Base-by-base conservation (phyloP, 2,797 vertebrate genomes). In the Ficedula albicollis region DNA sequence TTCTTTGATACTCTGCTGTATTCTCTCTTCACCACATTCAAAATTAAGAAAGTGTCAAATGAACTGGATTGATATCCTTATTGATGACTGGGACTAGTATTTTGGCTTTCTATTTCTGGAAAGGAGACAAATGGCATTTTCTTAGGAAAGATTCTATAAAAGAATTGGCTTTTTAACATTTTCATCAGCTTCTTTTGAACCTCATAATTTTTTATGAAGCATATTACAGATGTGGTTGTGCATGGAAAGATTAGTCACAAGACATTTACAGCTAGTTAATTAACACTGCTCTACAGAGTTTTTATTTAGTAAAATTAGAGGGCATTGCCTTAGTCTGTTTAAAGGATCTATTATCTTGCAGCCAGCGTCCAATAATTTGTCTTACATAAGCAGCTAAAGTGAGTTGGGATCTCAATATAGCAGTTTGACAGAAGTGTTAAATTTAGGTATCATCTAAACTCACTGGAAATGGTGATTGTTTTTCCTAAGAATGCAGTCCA, bases 291-390 rank as follows among this genome's bases (percentile, higher is more conserved):
- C 78, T 75, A 41, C 8, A 68, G 27, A 63, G 55, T 23, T 86
- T 90, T 73, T 90, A 63, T 95, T 94, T 76, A 76, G 63, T 63
- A 88, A 76, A 95, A 84, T 90, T 82, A 54, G 55, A 95, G 56
- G 48, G 3, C 32, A 70, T 73, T 82, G n/a, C 36, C 59, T 86
- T 84, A 90, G 74, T 91, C 52, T 30, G 4, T 89, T 90, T 84
- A 81, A 88, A 91, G 48, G 29, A 59, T 26, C 9, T 29, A 81
- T 86, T 88, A 67, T 92, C 32, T 84, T 89, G 32, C 26, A 73
- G 29, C 21, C 54, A 84, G 55, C 0, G 0, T 78, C 46, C 51
- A 95, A 69, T 69, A 85, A 78, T 84, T 95, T 77, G 43, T 88
- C 79, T 75, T 88, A 55, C 1, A 6, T 66, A 88, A 84, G 77